Conservation (phyloP, 2,797 vertebrate genomes). For the Spinibarbus caldwelli region DNA sequence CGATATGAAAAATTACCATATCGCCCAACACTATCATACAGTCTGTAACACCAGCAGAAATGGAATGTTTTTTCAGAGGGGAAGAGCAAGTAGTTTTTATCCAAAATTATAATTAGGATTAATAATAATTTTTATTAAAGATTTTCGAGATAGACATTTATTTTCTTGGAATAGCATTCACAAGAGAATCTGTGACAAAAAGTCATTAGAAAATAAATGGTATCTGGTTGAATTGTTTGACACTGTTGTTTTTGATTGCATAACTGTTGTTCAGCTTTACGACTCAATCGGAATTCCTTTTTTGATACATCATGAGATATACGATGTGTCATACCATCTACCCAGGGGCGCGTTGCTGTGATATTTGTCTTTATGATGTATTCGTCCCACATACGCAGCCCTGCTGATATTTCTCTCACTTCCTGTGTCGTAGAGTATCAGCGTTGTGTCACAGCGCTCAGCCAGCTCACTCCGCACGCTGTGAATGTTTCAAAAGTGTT, state of each 20-base stretch:
- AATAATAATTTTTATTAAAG: not conserved
- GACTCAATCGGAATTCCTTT: not conserved
- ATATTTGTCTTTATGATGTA: constrained; percentile 24
- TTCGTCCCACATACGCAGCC: not conserved
- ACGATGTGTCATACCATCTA: not conserved
- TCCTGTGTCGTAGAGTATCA: constrained; percentile 26
- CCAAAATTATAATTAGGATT: not conserved
- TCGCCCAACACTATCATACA: too few relatives aligned
- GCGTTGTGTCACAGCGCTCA: constrained; percentile 27
- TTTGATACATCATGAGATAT: not conserved
- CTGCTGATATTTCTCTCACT: constrained; percentile 33
- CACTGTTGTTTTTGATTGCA: not conserved
- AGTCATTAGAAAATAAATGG: too few relatives aligned
- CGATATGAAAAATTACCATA: too few relatives aligned
- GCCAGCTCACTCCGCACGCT: constrained; percentile 39
- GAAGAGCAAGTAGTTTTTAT: not conserved
- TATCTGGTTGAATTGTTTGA: not conserved
- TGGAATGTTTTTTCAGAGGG: not conserved
- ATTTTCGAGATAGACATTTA: not conserved
- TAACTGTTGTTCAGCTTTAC: not conserved
- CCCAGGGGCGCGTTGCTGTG: not conserved
- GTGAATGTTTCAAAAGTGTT: constrained; percentile 41
- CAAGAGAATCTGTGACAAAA: not conserved
- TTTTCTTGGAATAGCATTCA: not conserved
- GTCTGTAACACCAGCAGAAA: too few relatives aligned